Evolutionary conservation across 2,113 vertebrate species (phyloP), one percentile per base, ranked within the genome.

Genomic region (Cyanoderma ruficeps): DNA sequence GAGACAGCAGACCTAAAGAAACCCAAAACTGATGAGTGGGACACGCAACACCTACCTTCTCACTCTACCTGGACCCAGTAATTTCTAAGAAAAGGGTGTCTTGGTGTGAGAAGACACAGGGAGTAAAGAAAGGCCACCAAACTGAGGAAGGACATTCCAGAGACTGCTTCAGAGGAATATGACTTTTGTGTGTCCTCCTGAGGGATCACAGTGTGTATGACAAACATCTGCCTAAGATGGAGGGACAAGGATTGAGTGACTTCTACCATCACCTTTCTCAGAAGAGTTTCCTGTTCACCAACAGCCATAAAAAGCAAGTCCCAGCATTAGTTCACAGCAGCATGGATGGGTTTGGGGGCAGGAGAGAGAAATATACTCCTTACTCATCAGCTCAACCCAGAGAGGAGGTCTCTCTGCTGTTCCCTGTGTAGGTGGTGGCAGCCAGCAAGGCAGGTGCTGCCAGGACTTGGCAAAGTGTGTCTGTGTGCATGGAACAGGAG

Each of bases 181-280:
- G 27, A 37, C 15, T 33, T 42, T 13, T 13, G 6, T 47, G 23
- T 44, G 14, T 15, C 15, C 30, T 53, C 39, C 44, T 35, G 23
- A 77, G 59, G 39, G 20, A 31, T 23, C 53, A 55, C 33, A 71
- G 25, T 2, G 0, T 9, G 7, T 14, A 15, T 1, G 1, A 50
- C 6, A 83, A 67, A 11, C 12, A 11, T n/a, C 39, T 7, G 2
- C 18, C 35, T 64, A 41, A 4, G 6, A 35, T 2, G 0, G 16
- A 59, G 10, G 22, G 31, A 46, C 9, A 14, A 30, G 13, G 4
- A 2, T 14, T 55, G 57, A 46, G 31, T 37, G 49, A 19, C 35
- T 91, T 59, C 30, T 42, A 9, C 30, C 17, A 9, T 35, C 17
- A 8, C 8, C 23, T 80, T 64, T 77, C 85, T 81, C 68, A 69